Base-by-base conservation (phyloP, 1,140 invertebrate species). In the Papilio xuthus region DNA sequence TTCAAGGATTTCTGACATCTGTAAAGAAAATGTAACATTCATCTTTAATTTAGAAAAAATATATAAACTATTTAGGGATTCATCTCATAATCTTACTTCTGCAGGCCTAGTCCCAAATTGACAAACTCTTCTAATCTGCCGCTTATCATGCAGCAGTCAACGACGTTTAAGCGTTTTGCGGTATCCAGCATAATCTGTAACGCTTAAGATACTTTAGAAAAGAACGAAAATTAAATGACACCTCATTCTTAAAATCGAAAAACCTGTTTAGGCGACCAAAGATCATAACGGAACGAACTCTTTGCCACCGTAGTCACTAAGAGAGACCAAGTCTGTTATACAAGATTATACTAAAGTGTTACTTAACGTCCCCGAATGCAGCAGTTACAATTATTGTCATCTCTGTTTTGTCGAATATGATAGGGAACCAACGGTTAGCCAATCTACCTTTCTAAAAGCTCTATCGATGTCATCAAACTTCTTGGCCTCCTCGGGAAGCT, bases 401-500 rank as follows among this genome's bases (percentile, higher is more conserved):
- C n/a, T n/a, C n/a, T n/a, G n/a, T n/a, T n/a, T n/a, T n/a, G n/a
- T n/a, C n/a, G n/a, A n/a, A n/a, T n/a, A n/a, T n/a, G n/a, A n/a
- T n/a, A n/a, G n/a, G n/a, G n/a, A n/a, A n/a, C n/a, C 32, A 7
- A 7, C 32, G 7, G 32, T 37, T 37, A 37, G 32, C 7, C 0
- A 37, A 37, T 7, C 1, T 82, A 97, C 96, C 93, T 96, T 96
- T 84, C 96, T 96, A 92, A 97, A 98, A 2, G 94, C 89, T 87
- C 95, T 96, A 87, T 98, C 97, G 85, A 98, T 97, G 79, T 97
- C 95, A 88, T 98, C 97, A 94, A 99, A 99, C 89, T 97, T 97
- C 85, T 96, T 96, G 0, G 97, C 97, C 89, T 98, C 97, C 20
- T 98, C 97, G 0, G 97, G 97, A 72, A 99, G 90, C 85, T 98